These are phyloP conservation scores for Paralinhomoeus sp. DNA, from an alignment of 2,888 invertebrate genomes.

Conservation along the genomic window DNA sequence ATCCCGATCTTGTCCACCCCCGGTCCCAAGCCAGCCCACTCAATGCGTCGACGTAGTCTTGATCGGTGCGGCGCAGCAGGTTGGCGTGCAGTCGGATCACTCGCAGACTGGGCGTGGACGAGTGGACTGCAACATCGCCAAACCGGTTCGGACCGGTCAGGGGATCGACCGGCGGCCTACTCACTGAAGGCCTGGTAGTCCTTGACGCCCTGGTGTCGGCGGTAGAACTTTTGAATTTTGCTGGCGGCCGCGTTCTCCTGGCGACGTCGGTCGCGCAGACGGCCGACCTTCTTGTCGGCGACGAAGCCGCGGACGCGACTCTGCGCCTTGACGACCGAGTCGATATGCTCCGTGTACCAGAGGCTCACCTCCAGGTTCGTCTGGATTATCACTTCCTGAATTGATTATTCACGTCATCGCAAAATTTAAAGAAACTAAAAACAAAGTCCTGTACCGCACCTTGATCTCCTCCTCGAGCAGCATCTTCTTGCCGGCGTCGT, in stretches of 20 bases:
- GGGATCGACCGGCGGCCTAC: not conserved
- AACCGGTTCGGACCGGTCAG: not conserved
- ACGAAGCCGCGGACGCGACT: not conserved
- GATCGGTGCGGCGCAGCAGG: slow-evolving; percentile 44
- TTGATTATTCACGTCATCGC: too few species aligned
- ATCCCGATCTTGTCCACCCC: too few species aligned
- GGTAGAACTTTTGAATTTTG: slow-evolving; percentile 45
- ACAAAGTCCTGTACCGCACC: too few species aligned
- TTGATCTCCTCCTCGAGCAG: not conserved
- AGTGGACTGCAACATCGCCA: slow-evolving; percentile 7
- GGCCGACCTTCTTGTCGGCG: slow-evolving; percentile 13
- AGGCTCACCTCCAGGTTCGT: too few species aligned
- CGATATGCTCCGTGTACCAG: too few species aligned
- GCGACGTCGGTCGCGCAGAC: slow-evolving; percentile 18
- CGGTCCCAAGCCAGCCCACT: slow-evolving; percentile 1
- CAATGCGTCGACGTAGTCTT: slow-evolving; percentile 46
- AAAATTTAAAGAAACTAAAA: too few species aligned
- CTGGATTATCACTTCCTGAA: too few species aligned
- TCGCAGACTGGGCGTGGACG: slow-evolving; percentile 12
- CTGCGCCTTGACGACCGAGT: not conserved
- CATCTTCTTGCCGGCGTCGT: not conserved
- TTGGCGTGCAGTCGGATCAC: slow-evolving; percentile 35
- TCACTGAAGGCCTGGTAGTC: slow-evolving; percentile 35
- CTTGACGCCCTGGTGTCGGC: slow-evolving; percentile 40
- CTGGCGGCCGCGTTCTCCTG: slow-evolving; percentile 28